Evolutionary conservation across 2,888 invertebrate genomes (phyloP), one percentile per base, ranked within the genome.

Genomic region (Euplexia lucipara): DNA sequence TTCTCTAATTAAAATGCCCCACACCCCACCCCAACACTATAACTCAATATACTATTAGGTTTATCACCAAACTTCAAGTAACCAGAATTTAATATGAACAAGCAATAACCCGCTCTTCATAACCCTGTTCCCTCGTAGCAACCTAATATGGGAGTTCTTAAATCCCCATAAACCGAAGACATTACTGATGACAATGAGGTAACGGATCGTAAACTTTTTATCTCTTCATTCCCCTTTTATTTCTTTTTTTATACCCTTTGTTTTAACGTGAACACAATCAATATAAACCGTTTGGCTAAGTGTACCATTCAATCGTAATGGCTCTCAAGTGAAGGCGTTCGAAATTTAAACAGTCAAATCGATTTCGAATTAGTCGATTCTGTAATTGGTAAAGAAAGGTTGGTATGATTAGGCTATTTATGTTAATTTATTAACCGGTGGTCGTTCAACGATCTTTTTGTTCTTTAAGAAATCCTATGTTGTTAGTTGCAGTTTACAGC

Each of bases 161-260:
- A 91, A 89, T 87, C 88, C 88, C 90, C 89, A 91, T 91, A 92
- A 91, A 91, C 84, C 78, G 75, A 82, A 82, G 78, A 84, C 83
- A 81, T 87, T 70, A 69, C 81, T 71, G 80, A 85, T 84, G 84
- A 88, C 91, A 88, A 86, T 89, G 85, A 88, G 90, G 83, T 90
- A 90, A 90, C 90, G 87, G 90, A 83, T 93, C 94, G 91, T 94
- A 94, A 94, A 94, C 84, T 88, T 92, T 90, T 93, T 94, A 94
- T 93, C 91, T 88, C 92, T 93, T 90, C 87, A 93, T 92, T 90
- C 79, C 85, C 82, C 86, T 90, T 88, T 84, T 86, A 86, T 89
- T 83, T 81, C n/a, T n/a, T 81, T 88, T 89, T 85, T 90, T 89
- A 89, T 88, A 86, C 84, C 86, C 87, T 88, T 90, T 88, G 88